Base-by-base conservation (phyloP, 2,113 vertebrate species). In the Columba livia region DNA sequence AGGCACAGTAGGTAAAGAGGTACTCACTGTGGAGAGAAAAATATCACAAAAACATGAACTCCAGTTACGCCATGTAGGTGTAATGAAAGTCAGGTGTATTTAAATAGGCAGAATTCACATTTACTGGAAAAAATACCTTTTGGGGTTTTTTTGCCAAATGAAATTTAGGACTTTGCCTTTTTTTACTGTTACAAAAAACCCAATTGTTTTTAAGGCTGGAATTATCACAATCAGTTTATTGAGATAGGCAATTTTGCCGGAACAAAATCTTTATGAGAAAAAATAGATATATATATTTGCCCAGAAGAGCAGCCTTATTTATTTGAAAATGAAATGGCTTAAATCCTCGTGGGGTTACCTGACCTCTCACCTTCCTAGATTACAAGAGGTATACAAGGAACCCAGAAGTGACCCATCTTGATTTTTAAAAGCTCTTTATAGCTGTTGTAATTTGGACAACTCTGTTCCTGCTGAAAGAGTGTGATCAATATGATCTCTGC, bases 341-440 rank as follows among this genome's bases (percentile, higher is more conserved):
- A 65, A 69, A 75, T 85, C 24, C 29, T 57, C 4, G 4, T 53
- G 16, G 17, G 2, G 0, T 31, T 72, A 78, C 21, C 54, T 77
- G 25, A 67, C 11, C 8, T 86, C 42, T 79, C 50, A 57, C 29
- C 5, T 81, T 82, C 34, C 26, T 65, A 51, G 29, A 69, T 64
- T 44, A 23, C 9, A 79, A 56, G 2, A 3, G 44, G 4, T 26
- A 58, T 47, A 11, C 29, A 65, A 73, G 31, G 17, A 85, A 73
- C 2, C 0, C 28, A 31, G 65, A 72, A 71, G 0, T n/a, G 14
- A 73, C 28, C 6, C 0, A 5, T 69, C 21, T 36, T 91, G 9
- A 54, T 7, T 88, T 77, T 77, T 26, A 25, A 83, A 90, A 88
- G 8, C 4, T 62, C 21, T 67, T 84, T 44, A 61, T 11, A 58